Evolutionary conservation across 2,888 invertebrate genomes (phyloP).

Genomic region (Hydroisotoma schaefferi): DNA sequence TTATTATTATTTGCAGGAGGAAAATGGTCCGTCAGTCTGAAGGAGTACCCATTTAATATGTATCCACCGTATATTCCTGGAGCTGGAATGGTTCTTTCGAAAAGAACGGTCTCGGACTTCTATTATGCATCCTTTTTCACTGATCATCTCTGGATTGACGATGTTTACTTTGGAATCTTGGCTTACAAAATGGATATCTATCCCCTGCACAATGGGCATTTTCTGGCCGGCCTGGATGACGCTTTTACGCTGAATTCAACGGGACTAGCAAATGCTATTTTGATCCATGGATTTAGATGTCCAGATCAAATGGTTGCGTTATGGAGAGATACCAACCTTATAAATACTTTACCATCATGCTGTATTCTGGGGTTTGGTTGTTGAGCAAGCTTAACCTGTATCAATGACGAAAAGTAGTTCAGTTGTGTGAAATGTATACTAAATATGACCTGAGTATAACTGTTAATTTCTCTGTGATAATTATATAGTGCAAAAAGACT

Average conservation of each 20-base stretch:
- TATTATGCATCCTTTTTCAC: constrained; percentile 27
- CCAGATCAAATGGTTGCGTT: constrained; percentile 27
- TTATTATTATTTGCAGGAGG: constrained; percentile 5
- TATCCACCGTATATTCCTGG: constrained; percentile 34
- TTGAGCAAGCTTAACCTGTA: too few species aligned
- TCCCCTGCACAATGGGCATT: constrained; percentile 14
- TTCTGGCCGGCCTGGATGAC: not conserved
- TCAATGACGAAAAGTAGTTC: too few species aligned
- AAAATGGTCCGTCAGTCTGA: constrained; percentile 16
- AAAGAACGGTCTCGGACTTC: constrained; percentile 14
- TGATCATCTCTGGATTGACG: constrained; percentile 29
- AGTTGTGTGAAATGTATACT: too few species aligned
- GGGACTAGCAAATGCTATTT: constrained; percentile 14
- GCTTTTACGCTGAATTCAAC: not conserved
- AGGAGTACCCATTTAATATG: constrained; percentile 21
- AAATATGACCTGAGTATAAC: too few species aligned
- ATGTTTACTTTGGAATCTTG: constrained; percentile 34
- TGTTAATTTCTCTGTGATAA: too few species aligned
- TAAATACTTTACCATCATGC: too few species aligned
- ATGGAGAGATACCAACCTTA: too few species aligned
- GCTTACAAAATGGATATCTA: constrained; percentile 27
- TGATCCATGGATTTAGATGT: constrained; percentile 25
- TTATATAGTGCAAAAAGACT: too few species aligned
- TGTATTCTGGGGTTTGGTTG: too few species aligned
- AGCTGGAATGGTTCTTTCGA: constrained; percentile 26